Conservation (phyloP, 2,797 vertebrate species). For the Poliocrania exsul region DNA sequence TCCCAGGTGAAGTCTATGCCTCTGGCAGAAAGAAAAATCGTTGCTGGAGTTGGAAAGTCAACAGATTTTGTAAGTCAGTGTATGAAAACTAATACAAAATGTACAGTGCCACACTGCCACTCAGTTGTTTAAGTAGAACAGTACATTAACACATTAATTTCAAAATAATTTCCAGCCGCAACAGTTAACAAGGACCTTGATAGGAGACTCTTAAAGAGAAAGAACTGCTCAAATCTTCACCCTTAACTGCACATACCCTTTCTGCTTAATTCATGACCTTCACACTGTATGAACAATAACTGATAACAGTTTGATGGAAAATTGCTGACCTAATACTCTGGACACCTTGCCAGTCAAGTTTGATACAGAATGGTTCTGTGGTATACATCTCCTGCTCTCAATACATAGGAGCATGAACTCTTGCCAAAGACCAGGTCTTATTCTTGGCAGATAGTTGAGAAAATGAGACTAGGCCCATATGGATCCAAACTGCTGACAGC, state of each 20-base stretch:
- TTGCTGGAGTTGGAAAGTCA: neutral
- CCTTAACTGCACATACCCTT: slow-evolving; percentile 19
- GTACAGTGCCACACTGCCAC: neutral
- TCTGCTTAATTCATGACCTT: slow-evolving; percentile 41
- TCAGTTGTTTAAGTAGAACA: neutral
- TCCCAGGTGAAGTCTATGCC: slow-evolving; percentile 2
- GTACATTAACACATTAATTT: slow-evolving; percentile 7
- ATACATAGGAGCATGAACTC: neutral
- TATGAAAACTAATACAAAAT: slow-evolving; percentile 21
- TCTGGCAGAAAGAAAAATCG: slow-evolving; percentile 23
- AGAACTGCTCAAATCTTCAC: neutral
- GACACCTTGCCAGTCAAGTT: neutral
- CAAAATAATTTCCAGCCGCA: slow-evolving; percentile 25
- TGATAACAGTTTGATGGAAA: slow-evolving; percentile 35
- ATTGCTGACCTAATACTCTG: slow-evolving; percentile 5
- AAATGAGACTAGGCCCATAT: neutral
- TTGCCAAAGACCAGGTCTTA: slow-evolving; percentile 33
- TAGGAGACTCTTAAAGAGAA: neutral
- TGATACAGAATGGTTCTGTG: slow-evolving; percentile 17
- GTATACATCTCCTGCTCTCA: neutral
- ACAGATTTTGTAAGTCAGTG: neutral
- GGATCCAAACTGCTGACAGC: neutral
- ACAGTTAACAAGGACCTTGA: neutral
- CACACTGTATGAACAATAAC: slow-evolving; percentile 28
- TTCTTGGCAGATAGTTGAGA: slow-evolving; percentile 1